These are phyloP conservation scores for Platichthys flesus DNA, from an alignment of 2,113 vertebrate genomes.

Conservation along the genomic window DNA sequence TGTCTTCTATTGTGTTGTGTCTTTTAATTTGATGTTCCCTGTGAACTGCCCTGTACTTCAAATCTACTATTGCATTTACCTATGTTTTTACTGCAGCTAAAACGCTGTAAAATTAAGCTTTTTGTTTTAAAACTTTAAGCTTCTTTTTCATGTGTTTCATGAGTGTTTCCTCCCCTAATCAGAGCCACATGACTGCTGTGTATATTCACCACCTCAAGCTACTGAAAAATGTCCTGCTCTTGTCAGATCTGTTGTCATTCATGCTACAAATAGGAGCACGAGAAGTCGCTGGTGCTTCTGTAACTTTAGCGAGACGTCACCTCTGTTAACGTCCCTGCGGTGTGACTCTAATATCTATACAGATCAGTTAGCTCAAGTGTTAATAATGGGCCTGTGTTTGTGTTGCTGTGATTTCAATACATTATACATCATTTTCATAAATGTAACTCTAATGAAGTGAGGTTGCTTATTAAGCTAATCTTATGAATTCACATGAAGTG, in stretches of 20 bases:
- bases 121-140: neutral
- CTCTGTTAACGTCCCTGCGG: slow-evolving; percentile 86
- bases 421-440: slow-evolving; percentile 89
- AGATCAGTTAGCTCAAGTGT: slow-evolving; percentile 90
- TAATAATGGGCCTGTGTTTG: slow-evolving; percentile 89
- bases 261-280: slow-evolving; percentile 2
- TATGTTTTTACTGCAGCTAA: neutral
- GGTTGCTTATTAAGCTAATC: slow-evolving; percentile 85
- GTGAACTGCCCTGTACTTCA: neutral
- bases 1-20: slow-evolving; percentile 3
- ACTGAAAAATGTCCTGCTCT: slow-evolving; percentile 8
- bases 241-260: slow-evolving; percentile 9
- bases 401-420: slow-evolving; percentile 76
- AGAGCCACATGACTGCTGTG: slow-evolving; percentile 10
- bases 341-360: slow-evolving; percentile 85
- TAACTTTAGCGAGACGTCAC: slow-evolving; percentile 88
- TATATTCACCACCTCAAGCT: slow-evolving; percentile 8
- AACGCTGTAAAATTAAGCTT: neutral
- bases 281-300: slow-evolving; percentile 80
- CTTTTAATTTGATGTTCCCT: neutral
- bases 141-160: slow-evolving; percentile 7
- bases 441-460: slow-evolving; percentile 93
- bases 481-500: slow-evolving; percentile 89
- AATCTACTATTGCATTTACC: neutral
- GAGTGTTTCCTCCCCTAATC: slow-evolving; percentile 11